A percentile compares a stretch with the other conserved stretches of the same genome.
Evolutionary conservation across 2,113 vertebrate genomes (phyloP).

Genomic region (Ctenomys sociabilis): DNA sequence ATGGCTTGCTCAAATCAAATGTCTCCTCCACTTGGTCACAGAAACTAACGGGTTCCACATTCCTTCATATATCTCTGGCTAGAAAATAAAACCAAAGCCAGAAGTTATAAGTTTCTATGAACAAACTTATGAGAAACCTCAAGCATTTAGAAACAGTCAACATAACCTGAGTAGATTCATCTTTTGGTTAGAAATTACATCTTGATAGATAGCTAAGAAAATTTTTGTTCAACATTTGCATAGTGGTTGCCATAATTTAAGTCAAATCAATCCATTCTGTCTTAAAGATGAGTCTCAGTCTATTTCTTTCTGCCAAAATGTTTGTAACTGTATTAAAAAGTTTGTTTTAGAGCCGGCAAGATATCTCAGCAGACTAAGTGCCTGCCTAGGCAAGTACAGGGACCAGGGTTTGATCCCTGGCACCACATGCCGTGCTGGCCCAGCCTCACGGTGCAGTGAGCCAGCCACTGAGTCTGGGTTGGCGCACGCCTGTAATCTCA

Average conservation of each 20-base stretch:
- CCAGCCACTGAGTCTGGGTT: too few species aligned
- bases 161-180: slow-evolving; percentile 17
- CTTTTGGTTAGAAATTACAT: slow-evolving; percentile 65
- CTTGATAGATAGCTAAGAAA: slow-evolving; percentile 44
- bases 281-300: slow-evolving; percentile 29
- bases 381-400: too few species aligned
- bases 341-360: not conserved
- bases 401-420: too few species aligned
- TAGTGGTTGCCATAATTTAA: slow-evolving; percentile 21
- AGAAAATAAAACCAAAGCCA: slow-evolving; percentile 46
- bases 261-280: not conserved
- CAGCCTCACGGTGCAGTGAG: too few species aligned
- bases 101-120: slow-evolving; percentile 40
- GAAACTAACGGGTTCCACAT: slow-evolving; percentile 29
- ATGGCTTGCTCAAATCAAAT: slow-evolving; percentile 49
- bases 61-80: slow-evolving; percentile 51
- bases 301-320: slow-evolving; percentile 38
- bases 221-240: slow-evolving; percentile 44
- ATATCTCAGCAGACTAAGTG: too few species aligned
- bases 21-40: slow-evolving; percentile 18
- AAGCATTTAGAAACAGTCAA: not conserved
- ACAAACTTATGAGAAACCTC: slow-evolving; percentile 64
- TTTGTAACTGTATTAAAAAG: not conserved
- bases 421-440: too few species aligned
- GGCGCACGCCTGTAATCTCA: too few species aligned